A percentile compares a stretch with the other conserved stretches of the same genome.
Conservation (phyloP, 2,113 vertebrate species). For the Penelope pileata region DNA sequence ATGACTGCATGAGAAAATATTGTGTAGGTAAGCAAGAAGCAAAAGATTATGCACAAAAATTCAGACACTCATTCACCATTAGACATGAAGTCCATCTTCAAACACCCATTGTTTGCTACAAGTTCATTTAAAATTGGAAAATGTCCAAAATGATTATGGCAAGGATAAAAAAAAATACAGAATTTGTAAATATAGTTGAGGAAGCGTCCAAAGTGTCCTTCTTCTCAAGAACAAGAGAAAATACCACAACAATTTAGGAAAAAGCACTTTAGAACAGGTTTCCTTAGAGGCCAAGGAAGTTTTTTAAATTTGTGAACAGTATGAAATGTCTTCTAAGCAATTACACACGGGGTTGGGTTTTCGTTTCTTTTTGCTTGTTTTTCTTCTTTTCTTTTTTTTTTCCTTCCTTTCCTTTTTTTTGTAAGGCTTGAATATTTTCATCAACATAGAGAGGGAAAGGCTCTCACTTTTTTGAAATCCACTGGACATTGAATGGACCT, state of each 20-base stretch:
- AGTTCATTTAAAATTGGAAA: conserved; percentile 15
- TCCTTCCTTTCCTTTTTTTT: background rate
- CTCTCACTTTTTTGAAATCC: background rate
- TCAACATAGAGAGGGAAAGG: background rate
- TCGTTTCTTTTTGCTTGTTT: background rate
- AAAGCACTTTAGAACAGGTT: background rate
- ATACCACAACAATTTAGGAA: background rate
- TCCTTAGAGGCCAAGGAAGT: background rate
- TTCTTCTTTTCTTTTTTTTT: too few species aligned
- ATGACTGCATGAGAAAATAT: conserved; percentile 49
- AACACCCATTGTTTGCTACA: background rate
- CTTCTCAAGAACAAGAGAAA: background rate
- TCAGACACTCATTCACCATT: conserved; percentile 14
- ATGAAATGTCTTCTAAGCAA: background rate
- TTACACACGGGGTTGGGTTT: background rate
- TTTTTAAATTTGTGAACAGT: background rate
- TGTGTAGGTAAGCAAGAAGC: conserved; percentile 4
- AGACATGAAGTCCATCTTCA: conserved; percentile 8
- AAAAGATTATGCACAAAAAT: conserved; percentile 32
- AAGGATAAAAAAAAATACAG: background rate
- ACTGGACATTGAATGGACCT: background rate
- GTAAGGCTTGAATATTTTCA: background rate
- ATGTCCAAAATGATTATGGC: background rate
- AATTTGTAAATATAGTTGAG: background rate
- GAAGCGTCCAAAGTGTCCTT: background rate